These are phyloP conservation scores for Drosophila birchii DNA, from an alignment of 2,888 invertebrate species.

Conservation along the genomic window DNA sequence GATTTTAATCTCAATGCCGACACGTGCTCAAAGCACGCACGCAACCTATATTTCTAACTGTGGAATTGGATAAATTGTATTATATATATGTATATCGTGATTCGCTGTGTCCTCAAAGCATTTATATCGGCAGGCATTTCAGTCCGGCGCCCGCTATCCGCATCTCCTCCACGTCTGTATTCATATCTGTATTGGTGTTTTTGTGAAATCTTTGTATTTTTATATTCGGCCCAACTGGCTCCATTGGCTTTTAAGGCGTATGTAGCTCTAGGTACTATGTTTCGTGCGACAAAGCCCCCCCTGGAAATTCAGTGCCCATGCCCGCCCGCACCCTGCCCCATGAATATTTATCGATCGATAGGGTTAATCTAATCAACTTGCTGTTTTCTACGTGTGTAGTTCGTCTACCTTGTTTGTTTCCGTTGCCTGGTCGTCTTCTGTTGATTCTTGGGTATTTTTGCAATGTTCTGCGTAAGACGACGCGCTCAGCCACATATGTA, in stretches of 20 bases:
- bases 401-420: constrained; percentile 25
- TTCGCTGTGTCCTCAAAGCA: constrained; percentile 46
- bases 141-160: constrained; percentile 1
- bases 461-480: constrained; percentile 39
- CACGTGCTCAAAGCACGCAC: constrained; percentile 47
- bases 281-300: constrained; percentile 13
- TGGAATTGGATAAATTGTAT: constrained; percentile 51
- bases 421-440: constrained; percentile 27
- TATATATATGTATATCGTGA: constrained; percentile 46
- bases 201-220: constrained; percentile 38
- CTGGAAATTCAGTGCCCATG: constrained; percentile 7
- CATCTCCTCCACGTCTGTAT: constrained; percentile 27
- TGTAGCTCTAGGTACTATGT: constrained; percentile 48
- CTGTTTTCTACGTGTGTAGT: constrained; percentile 38
- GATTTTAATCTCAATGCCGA: constrained; percentile 47
- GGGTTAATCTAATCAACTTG: constrained; percentile 43
- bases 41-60: constrained; percentile 33
- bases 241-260: constrained; percentile 29
- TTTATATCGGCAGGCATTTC: constrained; percentile 23
- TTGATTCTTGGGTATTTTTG: constrained; percentile 42
- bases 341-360: constrained; percentile 38
- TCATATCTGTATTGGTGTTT: constrained; percentile 18
- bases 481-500: constrained; percentile 5
- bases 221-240: constrained; percentile 28
- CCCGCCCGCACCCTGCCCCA: neutral